Base-by-base conservation (phyloP, 2,113 vertebrate species). In the Zosterops lateralis region DNA sequence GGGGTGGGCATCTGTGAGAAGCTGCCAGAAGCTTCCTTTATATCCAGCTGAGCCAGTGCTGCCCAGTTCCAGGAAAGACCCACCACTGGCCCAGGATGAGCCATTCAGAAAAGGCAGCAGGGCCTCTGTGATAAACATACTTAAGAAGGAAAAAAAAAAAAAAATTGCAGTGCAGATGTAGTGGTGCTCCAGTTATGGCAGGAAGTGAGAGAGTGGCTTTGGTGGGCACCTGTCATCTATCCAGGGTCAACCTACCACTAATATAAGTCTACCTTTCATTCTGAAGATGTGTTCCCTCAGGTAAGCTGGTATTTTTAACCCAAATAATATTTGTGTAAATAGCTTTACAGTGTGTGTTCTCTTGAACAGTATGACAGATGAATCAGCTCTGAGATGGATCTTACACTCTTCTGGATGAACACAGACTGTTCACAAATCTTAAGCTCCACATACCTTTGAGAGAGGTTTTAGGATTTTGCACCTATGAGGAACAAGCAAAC, bases 21-120 rank as follows among this genome's bases (percentile, higher is more conserved):
- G 54, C 1, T 54, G 17, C 24, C n/a, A 42, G 54, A 42, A 54
- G 12, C 25, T 48, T 48, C 25, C 6, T 17, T 5, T 6, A 7
- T 11, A 25, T 47, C 38, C 0, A 0, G 3, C 8, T 45, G 10
- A 66, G 16, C 8, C 53, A 60, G 17, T 10, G 18, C 32, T 1
- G 5, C 7, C 17, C 0, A 0, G 44, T 5, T 53, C 45, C 32
- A 66, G 68, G 18, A 66, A 26, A 53, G 15, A 54, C 14, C 7
- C 6, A 17, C 29, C 1, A 0, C 42, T 21, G 17, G 9, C 42
- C 31, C 17, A 28, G 36, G 17, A 26, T 1, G 3, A 50, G 9
- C 14, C 85, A 32, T 28, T 44, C 32, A 66, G 26, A 65, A 79
- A 57, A 50, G 14, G 5, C 10, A 12, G 3, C 5, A 72, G 17